phyloP scores from a whole-genome alignment of 2,797 vertebrate species.

The Scyliorhinus canicula region DNA sequence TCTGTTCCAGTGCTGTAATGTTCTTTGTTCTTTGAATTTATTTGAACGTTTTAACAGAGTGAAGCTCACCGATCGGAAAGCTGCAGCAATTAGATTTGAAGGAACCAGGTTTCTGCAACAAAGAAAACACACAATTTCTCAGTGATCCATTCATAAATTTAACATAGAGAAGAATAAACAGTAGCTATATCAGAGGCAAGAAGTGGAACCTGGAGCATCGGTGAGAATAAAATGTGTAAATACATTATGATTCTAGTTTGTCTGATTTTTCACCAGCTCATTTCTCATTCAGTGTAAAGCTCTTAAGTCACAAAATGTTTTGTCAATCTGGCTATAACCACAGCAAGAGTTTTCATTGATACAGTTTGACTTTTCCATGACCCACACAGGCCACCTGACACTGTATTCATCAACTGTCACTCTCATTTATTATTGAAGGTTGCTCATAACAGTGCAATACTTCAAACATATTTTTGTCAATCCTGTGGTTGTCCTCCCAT shows the following conservation, averaged over 20 bases:
- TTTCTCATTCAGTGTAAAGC: not conserved
- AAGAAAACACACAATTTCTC: constrained; percentile 40
- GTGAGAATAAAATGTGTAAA: too few relatives aligned
- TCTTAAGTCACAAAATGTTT: too few relatives aligned
- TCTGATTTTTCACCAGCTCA: not conserved
- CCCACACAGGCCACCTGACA: too few relatives aligned
- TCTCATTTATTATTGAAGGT: too few relatives aligned
- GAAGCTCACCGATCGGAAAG: constrained; percentile 84
- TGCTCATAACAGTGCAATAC: too few relatives aligned
- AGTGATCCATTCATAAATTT: not conserved
- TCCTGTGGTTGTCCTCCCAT: too few relatives aligned
- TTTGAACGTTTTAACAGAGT: not conserved
- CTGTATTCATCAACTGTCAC: too few relatives aligned
- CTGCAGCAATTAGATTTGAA: constrained; percentile 83
- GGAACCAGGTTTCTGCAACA: constrained; percentile 86
- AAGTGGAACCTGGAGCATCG: not conserved
- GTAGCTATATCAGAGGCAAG: not conserved
- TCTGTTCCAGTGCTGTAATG: too few relatives aligned
- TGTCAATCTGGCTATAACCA: too few relatives aligned
- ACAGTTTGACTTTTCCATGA: too few relatives aligned
- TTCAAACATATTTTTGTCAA: too few relatives aligned
- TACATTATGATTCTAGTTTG: not conserved
- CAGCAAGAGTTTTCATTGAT: too few relatives aligned
- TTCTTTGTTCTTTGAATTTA: not conserved
- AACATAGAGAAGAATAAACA: not conserved